Percentiles rank a stretch among this genome's conserved stretches.
These are phyloP conservation scores for Drosophila ustulata DNA, from an alignment of 2,888 invertebrate genomes.

Conservation along the genomic window DNA sequence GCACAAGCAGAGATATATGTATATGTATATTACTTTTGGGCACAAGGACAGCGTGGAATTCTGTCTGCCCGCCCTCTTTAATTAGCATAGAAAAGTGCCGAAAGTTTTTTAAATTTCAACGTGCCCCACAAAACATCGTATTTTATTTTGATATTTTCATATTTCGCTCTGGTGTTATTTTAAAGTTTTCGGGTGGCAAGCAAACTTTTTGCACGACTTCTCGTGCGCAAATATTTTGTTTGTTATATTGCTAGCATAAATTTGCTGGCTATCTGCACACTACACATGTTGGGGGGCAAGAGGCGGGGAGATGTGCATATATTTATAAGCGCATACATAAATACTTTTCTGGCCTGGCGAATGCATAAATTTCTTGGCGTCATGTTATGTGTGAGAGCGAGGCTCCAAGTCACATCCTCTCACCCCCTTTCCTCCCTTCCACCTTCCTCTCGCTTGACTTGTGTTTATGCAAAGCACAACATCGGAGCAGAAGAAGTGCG, in stretches of 20 bases:
- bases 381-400: slow-evolving; percentile 49
- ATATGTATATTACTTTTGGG: slow-evolving; percentile 42
- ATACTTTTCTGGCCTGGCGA: slow-evolving; percentile 75
- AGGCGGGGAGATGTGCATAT: slow-evolving; percentile 60
- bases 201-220: slow-evolving; percentile 63
- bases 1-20: too few relatives aligned
- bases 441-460: slow-evolving; percentile 56
- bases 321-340: slow-evolving; percentile 78
- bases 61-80: slow-evolving; percentile 43
- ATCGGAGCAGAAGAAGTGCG: slow-evolving; percentile 50
- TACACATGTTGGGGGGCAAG: slow-evolving; percentile 16
- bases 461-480: slow-evolving; percentile 76
- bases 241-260: slow-evolving; percentile 77
- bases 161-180: slow-evolving; percentile 65
- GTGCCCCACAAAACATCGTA: slow-evolving; percentile 18
- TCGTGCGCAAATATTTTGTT: slow-evolving; percentile 76
- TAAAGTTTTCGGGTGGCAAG: slow-evolving; percentile 57
- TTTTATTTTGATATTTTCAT: slow-evolving; percentile 41
- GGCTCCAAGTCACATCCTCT: slow-evolving; percentile 56
- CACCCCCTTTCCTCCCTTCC: neutral
- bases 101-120: slow-evolving; percentile 38
- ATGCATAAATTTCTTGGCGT: slow-evolving; percentile 70
- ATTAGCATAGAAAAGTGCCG: slow-evolving; percentile 46
- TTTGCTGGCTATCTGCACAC: slow-evolving; percentile 75
- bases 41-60: slow-evolving; percentile 48